Conservation (phyloP, 92 coral and sea anemone genomes). For the Montipora capitata region DNA sequence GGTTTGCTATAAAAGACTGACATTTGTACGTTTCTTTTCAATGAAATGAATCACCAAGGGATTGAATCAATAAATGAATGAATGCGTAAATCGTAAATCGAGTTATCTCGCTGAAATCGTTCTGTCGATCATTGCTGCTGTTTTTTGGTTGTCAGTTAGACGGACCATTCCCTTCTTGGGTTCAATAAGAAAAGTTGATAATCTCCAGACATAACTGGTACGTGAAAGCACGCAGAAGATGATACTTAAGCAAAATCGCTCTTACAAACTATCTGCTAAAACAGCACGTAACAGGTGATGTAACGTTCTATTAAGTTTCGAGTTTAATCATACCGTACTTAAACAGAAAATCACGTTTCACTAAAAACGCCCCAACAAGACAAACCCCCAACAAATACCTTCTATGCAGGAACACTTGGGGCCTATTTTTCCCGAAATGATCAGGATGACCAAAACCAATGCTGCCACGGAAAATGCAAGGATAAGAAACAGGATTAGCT, state of each 20-base stretch:
- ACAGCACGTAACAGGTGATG: neutral
- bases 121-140: no score
- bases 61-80: conserved; percentile 9
- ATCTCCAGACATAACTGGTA: conserved; percentile 10
- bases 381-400: conserved; percentile 41
- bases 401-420: conserved; percentile 39
- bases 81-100: neutral
- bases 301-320: neutral
- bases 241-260: conserved; percentile 6
- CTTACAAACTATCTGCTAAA: neutral
- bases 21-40: conserved; percentile 22
- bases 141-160: neutral
- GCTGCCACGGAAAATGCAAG: conserved; percentile 45
- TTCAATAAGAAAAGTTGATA: neutral
- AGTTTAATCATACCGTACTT: neutral
- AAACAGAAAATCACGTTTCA: neutral
- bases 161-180: neutral
- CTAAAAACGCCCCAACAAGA: neutral
- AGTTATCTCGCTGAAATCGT: neutral
- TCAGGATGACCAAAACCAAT: conserved; percentile 23
- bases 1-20: neutral
- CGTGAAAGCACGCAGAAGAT: conserved; percentile 39
- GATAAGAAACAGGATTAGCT: conserved; percentile 35
- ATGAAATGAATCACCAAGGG: neutral
- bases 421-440: conserved; percentile 31